phyloP scores from a whole-genome alignment of 2,888 invertebrate species.

The Hydraecia micacea region DNA sequence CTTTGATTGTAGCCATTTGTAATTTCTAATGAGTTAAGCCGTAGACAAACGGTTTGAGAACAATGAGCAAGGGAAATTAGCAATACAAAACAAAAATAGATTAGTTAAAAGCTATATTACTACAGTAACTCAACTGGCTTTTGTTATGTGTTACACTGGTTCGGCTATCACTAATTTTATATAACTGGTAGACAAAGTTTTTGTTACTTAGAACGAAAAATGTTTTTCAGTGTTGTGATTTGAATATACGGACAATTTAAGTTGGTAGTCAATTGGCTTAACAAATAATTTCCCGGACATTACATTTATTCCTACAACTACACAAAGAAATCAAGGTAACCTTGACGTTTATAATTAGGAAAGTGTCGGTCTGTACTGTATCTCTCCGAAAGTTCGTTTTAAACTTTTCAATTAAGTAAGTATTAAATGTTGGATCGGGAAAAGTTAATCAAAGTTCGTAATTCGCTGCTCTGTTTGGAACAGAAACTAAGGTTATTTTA shows the following conservation, averaged over 20 bases:
- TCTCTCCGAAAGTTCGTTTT: slow-evolving; percentile 68
- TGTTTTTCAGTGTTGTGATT: no score
- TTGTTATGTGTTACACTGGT: no score
- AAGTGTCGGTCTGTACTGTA: slow-evolving; percentile 60
- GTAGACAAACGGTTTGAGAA: no score
- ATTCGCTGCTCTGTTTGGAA: slow-evolving; percentile 67
- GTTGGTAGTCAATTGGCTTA: not conserved
- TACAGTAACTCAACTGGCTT: no score
- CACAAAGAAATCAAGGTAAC: slow-evolving; percentile 23
- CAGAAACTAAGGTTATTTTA: slow-evolving; percentile 66
- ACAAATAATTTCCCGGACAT: not conserved
- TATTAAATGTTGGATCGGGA: slow-evolving; percentile 74
- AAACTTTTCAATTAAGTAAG: slow-evolving; percentile 80
- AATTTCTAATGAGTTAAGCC: no score
- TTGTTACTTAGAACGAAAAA: no score
- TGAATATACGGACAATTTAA: not conserved
- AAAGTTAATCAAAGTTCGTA: slow-evolving; percentile 75
- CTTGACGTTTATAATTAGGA: slow-evolving; percentile 64
- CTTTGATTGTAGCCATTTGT: no score
- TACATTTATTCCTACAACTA: slow-evolving; percentile 14
- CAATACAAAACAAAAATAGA: no score
- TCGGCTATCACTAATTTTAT: no score
- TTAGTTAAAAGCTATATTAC: no score
- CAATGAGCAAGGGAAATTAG: no score
- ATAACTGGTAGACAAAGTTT: no score